Evolutionary conservation across 2,888 invertebrate genomes (phyloP), one percentile per base, ranked within the genome.

Genomic region (Neocrepidodera transversa): DNA sequence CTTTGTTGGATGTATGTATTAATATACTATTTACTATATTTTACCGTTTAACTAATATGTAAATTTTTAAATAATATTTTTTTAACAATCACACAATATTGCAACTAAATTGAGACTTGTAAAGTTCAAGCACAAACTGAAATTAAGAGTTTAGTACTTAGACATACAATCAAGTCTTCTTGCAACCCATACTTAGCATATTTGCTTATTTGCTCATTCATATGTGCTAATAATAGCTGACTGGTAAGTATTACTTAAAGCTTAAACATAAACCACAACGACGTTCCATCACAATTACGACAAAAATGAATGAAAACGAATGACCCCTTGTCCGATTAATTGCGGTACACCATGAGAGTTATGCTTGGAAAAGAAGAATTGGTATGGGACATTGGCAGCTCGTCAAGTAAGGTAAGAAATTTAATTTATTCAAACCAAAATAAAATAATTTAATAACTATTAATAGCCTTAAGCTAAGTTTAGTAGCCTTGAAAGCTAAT

Each of bases 401-500:
- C 32, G 32, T 32, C 11, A 32, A 6, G 32, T 8, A 38, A 7
- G 17, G 8, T 36, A 8, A 36, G n/a, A n/a, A n/a, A n/a, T n/a
- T n/a, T n/a, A n/a, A n/a, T n/a, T n/a, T n/a, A n/a, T n/a, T n/a
- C n/a, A n/a, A n/a, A n/a, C n/a, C n/a, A n/a, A n/a, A n/a, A n/a
- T n/a, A n/a, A n/a, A n/a, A n/a, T n/a, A n/a, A n/a, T n/a, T n/a
- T n/a, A n/a, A n/a, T n/a, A n/a, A n/a, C n/a, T n/a, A 32, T 32
- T 32, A 8, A 14, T 48, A 17, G 48, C 48, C 48, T 48, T 32
- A 5, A 32, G 48, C 17, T 47, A 47, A 10, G 8, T 47, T 47
- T 28, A 16, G 48, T 23, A 28, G 8, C 28, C 8, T 28, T 28
- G 10, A 28, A 28, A 7, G 6, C 2, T 28, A 28, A 28, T 28